Evolutionary conservation across 92 coral and sea anemone species (phyloP), one percentile per base, ranked within the genome.

Genomic region (Porites rus): DNA sequence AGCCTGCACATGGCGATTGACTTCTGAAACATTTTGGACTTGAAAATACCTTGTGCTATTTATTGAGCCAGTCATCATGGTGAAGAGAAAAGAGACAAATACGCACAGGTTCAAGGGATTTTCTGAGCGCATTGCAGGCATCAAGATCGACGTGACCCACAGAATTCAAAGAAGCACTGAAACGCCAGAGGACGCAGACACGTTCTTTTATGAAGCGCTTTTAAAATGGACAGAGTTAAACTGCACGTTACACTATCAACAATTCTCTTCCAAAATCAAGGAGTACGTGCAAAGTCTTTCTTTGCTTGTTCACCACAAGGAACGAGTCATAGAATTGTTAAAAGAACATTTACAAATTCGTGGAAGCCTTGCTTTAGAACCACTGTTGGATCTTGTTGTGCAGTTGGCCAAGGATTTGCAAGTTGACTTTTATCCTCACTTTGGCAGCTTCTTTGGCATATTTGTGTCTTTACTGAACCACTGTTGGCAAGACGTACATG

Each of bases 171-270:
- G 78, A 81, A 86, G 96, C 25, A 76, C 96, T 8, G 91, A 88
- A 78, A 88, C 78, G 10, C 99, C 98, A 6, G 99, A 97, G 78
- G 98, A 97, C 21, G 90, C 88, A 60, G 99, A 97, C 65, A 97
- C 99, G 10, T 97, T 97, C 72, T 90, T 96, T 76, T 83, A 91
- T 76, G 97, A 92, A 78, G 90, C 96, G 75, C 80, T 97, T 18
- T 78, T 81, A 21, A 97, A 93, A 90, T 97, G 99, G 99, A 85
- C 75, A 17, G 97, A 97, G 80, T 71, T 97, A 65, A 95, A 97
- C 87, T 95, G 99, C 72, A 95, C 99, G 43, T 85, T 93, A 79
- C 93, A 97, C 89, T 95, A 90, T 85, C 99, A 95, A 81, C 84
- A 84, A 46, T 95, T 94, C 68, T 60, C 89, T 10, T 89, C 86